Evolutionary conservation across 1,140 invertebrate species (phyloP).

Genomic region (Leucophenga varia): DNA sequence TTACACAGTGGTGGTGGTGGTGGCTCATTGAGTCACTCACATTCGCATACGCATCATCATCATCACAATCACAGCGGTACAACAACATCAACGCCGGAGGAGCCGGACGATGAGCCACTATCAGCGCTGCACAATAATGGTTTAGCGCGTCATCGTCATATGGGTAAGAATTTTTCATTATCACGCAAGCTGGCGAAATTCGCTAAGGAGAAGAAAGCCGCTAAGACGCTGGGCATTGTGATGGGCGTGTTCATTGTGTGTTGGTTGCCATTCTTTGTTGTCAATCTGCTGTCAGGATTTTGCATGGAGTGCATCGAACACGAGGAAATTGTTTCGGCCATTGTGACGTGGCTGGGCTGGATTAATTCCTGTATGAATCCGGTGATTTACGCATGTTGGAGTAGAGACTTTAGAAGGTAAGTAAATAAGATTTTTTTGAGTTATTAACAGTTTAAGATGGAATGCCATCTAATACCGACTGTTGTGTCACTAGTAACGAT

Average conservation of each 20-base stretch:
- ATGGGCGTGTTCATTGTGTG: slow-evolving; percentile 99
- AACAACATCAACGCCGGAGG: slow-evolving; percentile 67
- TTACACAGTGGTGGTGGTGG: slow-evolving; percentile 33
- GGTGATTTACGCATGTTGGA: slow-evolving; percentile 96
- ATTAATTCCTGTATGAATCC: slow-evolving; percentile 98
- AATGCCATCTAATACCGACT: no score
- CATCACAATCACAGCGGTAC: slow-evolving; percentile 55
- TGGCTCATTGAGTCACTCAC: slow-evolving; percentile 36
- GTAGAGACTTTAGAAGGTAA: slow-evolving; percentile 91
- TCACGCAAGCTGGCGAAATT: slow-evolving; percentile 89
- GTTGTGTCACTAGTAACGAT: no score
- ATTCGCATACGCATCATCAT: slow-evolving; percentile 37
- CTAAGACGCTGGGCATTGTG: slow-evolving; percentile 90
- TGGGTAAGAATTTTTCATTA: slow-evolving; percentile 81
- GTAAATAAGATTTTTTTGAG: no score
- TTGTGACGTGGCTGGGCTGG: slow-evolving; percentile 98
- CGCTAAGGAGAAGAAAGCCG: slow-evolving; percentile 93
- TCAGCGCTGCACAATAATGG: slow-evolving; percentile 76
- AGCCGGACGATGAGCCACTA: slow-evolving; percentile 70
- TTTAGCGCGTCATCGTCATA: slow-evolving; percentile 59
- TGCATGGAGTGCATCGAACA: slow-evolving; percentile 85
- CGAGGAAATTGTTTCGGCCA: slow-evolving; percentile 85
- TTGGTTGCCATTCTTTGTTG: slow-evolving; percentile 97
- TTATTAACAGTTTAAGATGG: no score
- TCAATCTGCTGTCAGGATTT: slow-evolving; percentile 89